Conservation (phyloP, 2,888 invertebrate species). For the Endotricha flammealis region DNA sequence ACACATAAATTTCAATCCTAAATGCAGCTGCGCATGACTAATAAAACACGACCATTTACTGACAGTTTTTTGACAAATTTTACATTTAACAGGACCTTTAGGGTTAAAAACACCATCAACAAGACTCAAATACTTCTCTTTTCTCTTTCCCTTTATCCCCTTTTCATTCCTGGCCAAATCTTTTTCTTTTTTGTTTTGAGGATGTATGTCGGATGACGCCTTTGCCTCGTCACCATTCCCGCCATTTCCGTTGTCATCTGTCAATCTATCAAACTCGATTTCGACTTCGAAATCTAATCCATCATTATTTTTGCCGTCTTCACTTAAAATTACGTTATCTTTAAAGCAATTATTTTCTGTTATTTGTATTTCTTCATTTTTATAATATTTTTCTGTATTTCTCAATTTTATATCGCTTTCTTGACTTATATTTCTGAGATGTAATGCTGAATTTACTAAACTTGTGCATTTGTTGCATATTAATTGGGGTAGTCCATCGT, state of each 20-base stretch:
- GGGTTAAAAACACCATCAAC: constrained; percentile 29
- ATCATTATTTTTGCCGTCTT: constrained; percentile 10
- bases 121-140: constrained; percentile 25
- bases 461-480: constrained; percentile 19
- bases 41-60: constrained; percentile 34
- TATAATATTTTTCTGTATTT: constrained; percentile 7
- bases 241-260: constrained; percentile 5
- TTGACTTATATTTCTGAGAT: constrained; percentile 16
- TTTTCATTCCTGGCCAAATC: constrained; percentile 6
- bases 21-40: constrained; percentile 31
- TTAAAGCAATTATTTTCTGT: constrained; percentile 2
- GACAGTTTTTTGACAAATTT: constrained; percentile 28
- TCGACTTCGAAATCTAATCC: constrained; percentile 15
- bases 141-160: constrained; percentile 15
- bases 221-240: not conserved
- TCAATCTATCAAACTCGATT: constrained; percentile 11
- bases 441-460: constrained; percentile 14
- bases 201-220: not conserved
- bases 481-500: constrained; percentile 22
- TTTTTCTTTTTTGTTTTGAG: constrained; percentile 4
- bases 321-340: not conserved
- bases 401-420: constrained; percentile 14
- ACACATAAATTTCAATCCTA: constrained; percentile 36
- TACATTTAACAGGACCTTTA: constrained; percentile 29
- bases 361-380: constrained; percentile 1